Base-by-base conservation (phyloP, 2,888 invertebrate species). In the Adelognathus sp. region DNA sequence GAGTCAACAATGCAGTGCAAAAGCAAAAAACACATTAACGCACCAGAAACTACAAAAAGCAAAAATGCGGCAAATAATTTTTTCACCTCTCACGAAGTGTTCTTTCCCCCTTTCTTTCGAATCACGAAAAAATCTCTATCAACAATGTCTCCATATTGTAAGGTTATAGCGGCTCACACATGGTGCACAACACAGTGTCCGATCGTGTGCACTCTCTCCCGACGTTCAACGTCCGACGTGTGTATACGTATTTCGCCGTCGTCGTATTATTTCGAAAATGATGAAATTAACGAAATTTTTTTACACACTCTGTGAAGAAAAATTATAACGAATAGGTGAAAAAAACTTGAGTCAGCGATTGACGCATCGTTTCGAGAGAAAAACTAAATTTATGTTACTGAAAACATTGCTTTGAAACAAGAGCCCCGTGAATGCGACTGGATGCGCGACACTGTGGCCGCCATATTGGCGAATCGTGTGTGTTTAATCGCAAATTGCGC, bases 141-240 rank as follows among this genome's bases (percentile, higher is more conserved):
- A 7, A 29, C 33, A 50, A 36, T 44, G 21, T 31, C 16, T 46
- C 63, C 54, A 58, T 73, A 39, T 64, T 66, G 33, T 72, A 56
- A 73, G 64, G 64, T 66, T 73, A 73, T 64, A 46, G 46, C 46
- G 36, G 31, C n/a, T 64, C 46, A 46, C 73, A 64, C 73, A 73
- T 73, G 73, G 73, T 64, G 27, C 58, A 64, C 56, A 29, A 21
- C 64, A 56, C 1, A 16, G 46, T 46, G 3, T 46, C 21, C 46
- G 21, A 21, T 16, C 41, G 41, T 41, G 41, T 6, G 14, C n/a
- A n/a, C n/a, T n/a, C 7, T 14, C 16, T 7, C 41, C 14, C 4
- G 14, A 41, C 41, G 41, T n/a, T 14, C 14, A 41, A 14, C 41
- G 14, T 14, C n/a, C 14, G 16, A 14, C 41, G n/a, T 41, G 14